Conservation (phyloP, 2,113 vertebrate genomes). For the Hypocryptadius cinnamomeus region DNA sequence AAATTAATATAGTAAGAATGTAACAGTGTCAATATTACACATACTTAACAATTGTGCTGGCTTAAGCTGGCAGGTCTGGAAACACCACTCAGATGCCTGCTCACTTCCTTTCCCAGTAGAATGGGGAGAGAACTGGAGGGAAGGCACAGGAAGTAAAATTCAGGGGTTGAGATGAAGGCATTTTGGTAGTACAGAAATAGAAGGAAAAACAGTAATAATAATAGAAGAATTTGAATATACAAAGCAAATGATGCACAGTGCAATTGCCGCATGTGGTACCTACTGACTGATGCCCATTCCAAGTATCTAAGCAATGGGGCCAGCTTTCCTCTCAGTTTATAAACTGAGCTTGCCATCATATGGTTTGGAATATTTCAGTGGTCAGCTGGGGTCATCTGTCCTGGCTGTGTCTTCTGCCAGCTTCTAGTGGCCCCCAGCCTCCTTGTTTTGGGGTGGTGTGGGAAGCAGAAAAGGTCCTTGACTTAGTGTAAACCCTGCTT, state of each 20-base stretch:
- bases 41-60: not conserved
- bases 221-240: not conserved
- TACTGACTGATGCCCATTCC: not conserved
- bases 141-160: not conserved
- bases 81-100: not conserved
- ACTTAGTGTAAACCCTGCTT: not conserved
- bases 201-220: not conserved
- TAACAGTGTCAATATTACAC: not conserved
- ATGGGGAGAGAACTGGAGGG: not conserved
- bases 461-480: not conserved
- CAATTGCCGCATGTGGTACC: not conserved
- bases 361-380: not conserved
- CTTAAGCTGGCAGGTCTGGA: not conserved
- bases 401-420: not conserved
- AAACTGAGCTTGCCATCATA: not conserved
- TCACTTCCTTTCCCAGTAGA: not conserved
- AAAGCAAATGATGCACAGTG: not conserved
- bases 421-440: not conserved
- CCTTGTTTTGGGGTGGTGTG: not conserved
- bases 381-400: not conserved
- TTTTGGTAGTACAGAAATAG: not conserved
- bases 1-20: not conserved
- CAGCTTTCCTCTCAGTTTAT: not conserved
- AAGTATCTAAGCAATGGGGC: not conserved
- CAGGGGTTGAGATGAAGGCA: not conserved